Conservation (phyloP, 2,888 invertebrate genomes). For the Aleiodes alternator region DNA sequence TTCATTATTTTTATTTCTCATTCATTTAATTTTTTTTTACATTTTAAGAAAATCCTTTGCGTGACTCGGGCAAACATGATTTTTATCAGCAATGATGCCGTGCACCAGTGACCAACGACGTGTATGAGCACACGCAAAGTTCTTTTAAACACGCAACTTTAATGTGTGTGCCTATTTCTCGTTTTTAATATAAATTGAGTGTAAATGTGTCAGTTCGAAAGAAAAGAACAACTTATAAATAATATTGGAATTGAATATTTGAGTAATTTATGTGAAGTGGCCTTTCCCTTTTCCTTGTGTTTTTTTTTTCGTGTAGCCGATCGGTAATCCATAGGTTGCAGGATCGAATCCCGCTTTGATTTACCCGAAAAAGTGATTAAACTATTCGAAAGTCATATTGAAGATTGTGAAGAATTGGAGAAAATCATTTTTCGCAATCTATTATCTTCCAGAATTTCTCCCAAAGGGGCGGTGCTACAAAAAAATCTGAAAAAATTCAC, state of each 20-base stretch:
- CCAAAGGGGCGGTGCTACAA: no score
- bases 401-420: no score
- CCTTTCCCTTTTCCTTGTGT: neutral
- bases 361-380: no score
- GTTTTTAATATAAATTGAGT: constrained; percentile 23
- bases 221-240: neutral
- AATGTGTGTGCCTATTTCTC: constrained; percentile 18
- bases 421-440: no score
- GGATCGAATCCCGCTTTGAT: no score
- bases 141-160: constrained; percentile 25
- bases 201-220: constrained; percentile 26
- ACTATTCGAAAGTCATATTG: no score
- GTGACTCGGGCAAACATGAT: constrained; percentile 20
- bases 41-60: constrained; percentile 20
- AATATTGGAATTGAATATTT: neutral
- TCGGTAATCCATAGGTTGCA: no score
- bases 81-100: constrained; percentile 35
- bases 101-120: constrained; percentile 41
- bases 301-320: no score
- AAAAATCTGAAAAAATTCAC: no score
- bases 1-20: neutral
- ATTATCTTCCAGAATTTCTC: no score
- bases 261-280: no score
- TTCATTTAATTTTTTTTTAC: neutral
- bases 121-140: constrained; percentile 41